Percentiles rank a stretch among this genome's conserved stretches.
Evolutionary conservation across 1,140 invertebrate genomes (phyloP).

Genomic region (Bombus soroeensis): DNA sequence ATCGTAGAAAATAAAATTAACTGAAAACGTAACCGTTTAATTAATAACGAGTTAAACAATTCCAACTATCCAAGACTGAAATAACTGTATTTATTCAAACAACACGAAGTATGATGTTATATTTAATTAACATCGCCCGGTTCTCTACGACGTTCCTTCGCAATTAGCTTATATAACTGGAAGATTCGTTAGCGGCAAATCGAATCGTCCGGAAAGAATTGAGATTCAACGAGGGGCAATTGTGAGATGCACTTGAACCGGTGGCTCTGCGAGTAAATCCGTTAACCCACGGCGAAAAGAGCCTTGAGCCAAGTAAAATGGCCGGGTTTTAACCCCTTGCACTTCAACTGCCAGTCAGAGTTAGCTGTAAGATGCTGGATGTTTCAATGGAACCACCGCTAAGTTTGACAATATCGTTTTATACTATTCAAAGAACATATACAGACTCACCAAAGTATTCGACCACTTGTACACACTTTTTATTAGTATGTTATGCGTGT

Average conservation of each 20-base stretch:
- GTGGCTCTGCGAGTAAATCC: slow-evolving; percentile 6
- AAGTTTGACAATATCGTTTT: neutral
- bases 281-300: slow-evolving; percentile 7
- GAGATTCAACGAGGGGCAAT: slow-evolving; percentile 23
- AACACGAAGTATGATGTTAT: neutral
- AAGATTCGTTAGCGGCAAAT: slow-evolving; percentile 33
- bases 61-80: no score
- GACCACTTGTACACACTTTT: neutral
- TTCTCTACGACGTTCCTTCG: neutral
- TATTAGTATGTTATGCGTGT: neutral
- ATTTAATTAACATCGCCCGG: slow-evolving; percentile 15
- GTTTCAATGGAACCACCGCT: neutral
- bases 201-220: slow-evolving; percentile 25
- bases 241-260: slow-evolving; percentile 14
- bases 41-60: neutral
- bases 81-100: neutral
- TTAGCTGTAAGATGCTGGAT: slow-evolving; percentile 1
- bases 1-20: no score
- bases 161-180: slow-evolving; percentile 13
- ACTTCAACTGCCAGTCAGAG: neutral
- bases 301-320: slow-evolving; percentile 29
- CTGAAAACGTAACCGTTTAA: neutral
- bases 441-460: neutral
- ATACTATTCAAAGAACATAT: neutral
- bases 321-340: slow-evolving; percentile 1